phyloP scores from a whole-genome alignment of 2,888 invertebrate species.

The Arge pagana region DNA sequence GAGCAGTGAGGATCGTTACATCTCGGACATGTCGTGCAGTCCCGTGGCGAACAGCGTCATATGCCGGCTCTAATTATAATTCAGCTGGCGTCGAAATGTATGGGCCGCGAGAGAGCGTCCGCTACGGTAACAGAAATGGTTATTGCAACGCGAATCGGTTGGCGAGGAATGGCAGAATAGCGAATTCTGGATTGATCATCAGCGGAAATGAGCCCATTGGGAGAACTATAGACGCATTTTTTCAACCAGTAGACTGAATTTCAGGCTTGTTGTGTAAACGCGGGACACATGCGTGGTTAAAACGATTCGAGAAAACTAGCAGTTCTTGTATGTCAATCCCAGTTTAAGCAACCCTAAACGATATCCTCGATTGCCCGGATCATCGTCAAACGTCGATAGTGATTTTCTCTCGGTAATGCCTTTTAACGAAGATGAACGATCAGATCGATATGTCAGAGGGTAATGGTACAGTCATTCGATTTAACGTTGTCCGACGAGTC shows the following conservation, averaged over 20 bases:
- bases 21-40: conserved; percentile 18
- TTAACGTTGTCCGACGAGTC: conserved; percentile 9
- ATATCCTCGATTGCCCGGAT: too few species aligned
- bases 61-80: conserved; percentile 21
- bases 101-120: conserved; percentile 13
- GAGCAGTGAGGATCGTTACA: conserved; percentile 15
- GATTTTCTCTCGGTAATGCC: too few species aligned
- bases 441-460: conserved; percentile 15
- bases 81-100: conserved; percentile 18
- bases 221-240: conserved; percentile 17
- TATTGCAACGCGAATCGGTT: conserved; percentile 20
- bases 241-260: background rate
- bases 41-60: conserved; percentile 13
- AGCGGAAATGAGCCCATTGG: conserved; percentile 17
- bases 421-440: too few species aligned
- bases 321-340: too few species aligned
- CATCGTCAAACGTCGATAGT: too few species aligned
- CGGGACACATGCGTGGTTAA: too few species aligned
- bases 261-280: too few species aligned
- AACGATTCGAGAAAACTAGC: too few species aligned
- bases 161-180: conserved; percentile 14
- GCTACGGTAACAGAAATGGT: conserved; percentile 19
- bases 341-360: too few species aligned
- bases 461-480: conserved; percentile 12
- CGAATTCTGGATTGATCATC: conserved; percentile 19